Evolutionary conservation across 2,113 vertebrate genomes (phyloP), one percentile per base, ranked within the genome.

Genomic region (Nematolebias whitei): DNA sequence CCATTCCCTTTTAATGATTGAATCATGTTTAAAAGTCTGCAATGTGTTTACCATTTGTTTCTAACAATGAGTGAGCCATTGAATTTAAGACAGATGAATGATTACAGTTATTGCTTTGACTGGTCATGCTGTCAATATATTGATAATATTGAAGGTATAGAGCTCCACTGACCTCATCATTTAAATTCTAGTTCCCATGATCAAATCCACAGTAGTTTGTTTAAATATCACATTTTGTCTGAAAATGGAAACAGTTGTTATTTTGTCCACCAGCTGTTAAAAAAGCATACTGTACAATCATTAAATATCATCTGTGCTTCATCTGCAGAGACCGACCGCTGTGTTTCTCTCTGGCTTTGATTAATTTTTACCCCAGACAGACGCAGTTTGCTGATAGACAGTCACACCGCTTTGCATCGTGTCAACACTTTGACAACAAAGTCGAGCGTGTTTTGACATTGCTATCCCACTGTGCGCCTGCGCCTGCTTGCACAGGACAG

Each of bases 361-460:
- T 64, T 75, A 65, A 65, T 68, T 67, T 59, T 70, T 22, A 2
- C 35, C 19, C 73, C 64, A 15, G 69, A 43, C 63, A 52, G 63
- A 68, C 26, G 57, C 58, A 52, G 71, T 49, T 82, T 65, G 68
- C 74, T 78, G 68, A 50, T 56, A 71, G 82, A 73, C 71, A 71
- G 67, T 58, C 45, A 6, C 67, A 62, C 67, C 15, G 65, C 24
- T 80, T 70, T 49, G 54, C 65, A 56, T 80, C 71, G 68, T 68
- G 74, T 68, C 79, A 68, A 53, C 74, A 68, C 69, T 77, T 74
- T 58, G 63, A 78, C 70, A 61, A 84, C 74, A 83, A 74, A 83
- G 68, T 80, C 74, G 59, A 80, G 60, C 62, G 38, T 22, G 53
- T 74, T 87, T 61, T 79, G 69, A 80, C 69, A 74, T 57, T 63